Percentiles rank a stretch among this genome's conserved stretches.
Evolutionary conservation across 2,797 vertebrate genomes (phyloP).

Genomic region (Rhinichthys osculus): DNA sequence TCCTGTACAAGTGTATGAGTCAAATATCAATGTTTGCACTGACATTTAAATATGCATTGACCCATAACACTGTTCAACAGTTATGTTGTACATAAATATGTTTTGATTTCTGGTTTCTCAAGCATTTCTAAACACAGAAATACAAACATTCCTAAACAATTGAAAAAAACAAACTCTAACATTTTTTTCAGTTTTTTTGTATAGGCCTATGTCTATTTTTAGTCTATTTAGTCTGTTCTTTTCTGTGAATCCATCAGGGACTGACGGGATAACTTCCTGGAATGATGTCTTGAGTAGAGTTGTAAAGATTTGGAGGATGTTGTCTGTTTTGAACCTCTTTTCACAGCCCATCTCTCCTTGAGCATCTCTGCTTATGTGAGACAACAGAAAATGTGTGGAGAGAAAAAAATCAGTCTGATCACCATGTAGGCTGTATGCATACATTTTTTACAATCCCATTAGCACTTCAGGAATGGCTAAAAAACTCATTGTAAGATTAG

Average conservation of each 20-base stretch:
- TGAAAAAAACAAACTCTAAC: neutral
- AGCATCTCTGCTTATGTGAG: neutral
- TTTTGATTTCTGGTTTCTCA: slow-evolving; percentile 1
- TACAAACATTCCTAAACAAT: neutral
- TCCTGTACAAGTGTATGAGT: neutral
- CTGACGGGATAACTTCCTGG: neutral
- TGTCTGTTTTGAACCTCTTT: neutral
- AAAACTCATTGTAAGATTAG: slow-evolving; percentile 5
- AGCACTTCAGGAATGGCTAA: neutral
- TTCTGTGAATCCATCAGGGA: neutral
- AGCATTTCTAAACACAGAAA: slow-evolving; percentile 9
- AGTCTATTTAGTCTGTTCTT: neutral
- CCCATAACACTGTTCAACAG: slow-evolving; percentile 1
- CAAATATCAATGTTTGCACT: slow-evolving; percentile 14
- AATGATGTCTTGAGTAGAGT: slow-evolving; percentile 3
- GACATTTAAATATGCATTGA: neutral
- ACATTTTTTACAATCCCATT: slow-evolving; percentile 4
- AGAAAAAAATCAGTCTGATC: neutral
- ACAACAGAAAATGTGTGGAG: neutral
- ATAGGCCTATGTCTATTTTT: no score
- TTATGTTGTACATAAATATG: slow-evolving; percentile 15
- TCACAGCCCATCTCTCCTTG: neutral
- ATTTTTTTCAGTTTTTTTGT: neutral
- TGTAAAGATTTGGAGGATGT: slow-evolving; percentile 17
- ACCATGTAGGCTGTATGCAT: neutral